Evolutionary conservation across 1,140 invertebrate species (phyloP).

Genomic region (Papilio polyxenes): DNA sequence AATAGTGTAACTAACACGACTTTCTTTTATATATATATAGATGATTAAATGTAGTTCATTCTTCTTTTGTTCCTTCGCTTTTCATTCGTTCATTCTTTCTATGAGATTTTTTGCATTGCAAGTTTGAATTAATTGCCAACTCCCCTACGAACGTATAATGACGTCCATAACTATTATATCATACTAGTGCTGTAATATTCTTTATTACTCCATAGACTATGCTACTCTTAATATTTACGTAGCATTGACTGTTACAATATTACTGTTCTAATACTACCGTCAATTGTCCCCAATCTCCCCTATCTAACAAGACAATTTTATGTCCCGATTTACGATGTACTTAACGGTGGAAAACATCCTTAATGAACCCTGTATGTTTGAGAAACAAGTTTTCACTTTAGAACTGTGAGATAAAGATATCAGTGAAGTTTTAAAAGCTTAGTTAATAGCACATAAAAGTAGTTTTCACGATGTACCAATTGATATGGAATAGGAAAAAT

Average conservation of each 20-base stretch:
- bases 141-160: too few relatives aligned
- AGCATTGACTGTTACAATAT: background rate
- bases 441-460: background rate
- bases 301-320: background rate
- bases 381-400: background rate
- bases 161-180: too few relatives aligned
- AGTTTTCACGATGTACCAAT: background rate
- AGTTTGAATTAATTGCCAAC: too few relatives aligned
- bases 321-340: constrained; percentile 9
- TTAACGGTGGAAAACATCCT: constrained; percentile 16
- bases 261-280: background rate
- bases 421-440: background rate
- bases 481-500: too few relatives aligned
- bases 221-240: background rate
- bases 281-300: background rate
- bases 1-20: too few relatives aligned
- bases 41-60: too few relatives aligned
- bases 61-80: too few relatives aligned
- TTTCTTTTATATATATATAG: too few relatives aligned
- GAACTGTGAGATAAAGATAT: background rate
- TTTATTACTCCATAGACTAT: background rate
- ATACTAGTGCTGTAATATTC: background rate
- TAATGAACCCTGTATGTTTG: background rate
- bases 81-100: too few relatives aligned
- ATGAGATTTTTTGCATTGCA: too few relatives aligned